Percentiles rank a stretch among this genome's conserved stretches.
phyloP scores from a whole-genome alignment of 1,140 invertebrate species.

The Drosophila santomea region DNA sequence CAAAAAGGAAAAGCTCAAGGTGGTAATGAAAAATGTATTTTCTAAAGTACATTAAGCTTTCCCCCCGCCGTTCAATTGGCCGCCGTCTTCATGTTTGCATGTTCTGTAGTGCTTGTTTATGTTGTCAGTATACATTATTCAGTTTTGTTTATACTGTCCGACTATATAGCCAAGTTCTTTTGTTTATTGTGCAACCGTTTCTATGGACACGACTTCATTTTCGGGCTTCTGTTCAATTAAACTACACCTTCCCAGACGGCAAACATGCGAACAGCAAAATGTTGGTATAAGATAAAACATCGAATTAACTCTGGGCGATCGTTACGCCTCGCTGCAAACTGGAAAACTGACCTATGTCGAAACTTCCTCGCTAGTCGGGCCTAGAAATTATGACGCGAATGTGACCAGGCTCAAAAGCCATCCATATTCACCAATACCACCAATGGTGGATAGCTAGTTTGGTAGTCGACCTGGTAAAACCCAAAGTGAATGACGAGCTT shows the following conservation, averaged over 20 bases:
- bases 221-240: conserved; percentile 27
- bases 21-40: conserved; percentile 70
- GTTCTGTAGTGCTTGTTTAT: conserved; percentile 36
- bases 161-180: conserved; percentile 18
- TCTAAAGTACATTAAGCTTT: conserved; percentile 62
- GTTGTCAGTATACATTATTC: conserved; percentile 43
- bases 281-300: conserved; percentile 47
- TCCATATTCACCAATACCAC: conserved; percentile 4
- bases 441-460: neutral
- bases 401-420: conserved; percentile 24
- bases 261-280: conserved; percentile 42
- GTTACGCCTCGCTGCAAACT: conserved; percentile 27
- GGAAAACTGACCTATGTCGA: conserved; percentile 32
- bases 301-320: conserved; percentile 6
- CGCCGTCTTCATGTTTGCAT: conserved; percentile 23
- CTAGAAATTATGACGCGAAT: conserved; percentile 6
- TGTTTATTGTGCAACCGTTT: conserved; percentile 42
- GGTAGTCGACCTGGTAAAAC: no score
- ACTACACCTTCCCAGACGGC: conserved; percentile 41
- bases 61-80: conserved; percentile 28
- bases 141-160: conserved; percentile 39
- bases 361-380: conserved; percentile 10
- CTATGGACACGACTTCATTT: conserved; percentile 52
- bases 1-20: conserved; percentile 66
- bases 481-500: no score